These are phyloP conservation scores for Allobates femoralis DNA, from an alignment of 2,797 vertebrate species.

Conservation along the genomic window DNA sequence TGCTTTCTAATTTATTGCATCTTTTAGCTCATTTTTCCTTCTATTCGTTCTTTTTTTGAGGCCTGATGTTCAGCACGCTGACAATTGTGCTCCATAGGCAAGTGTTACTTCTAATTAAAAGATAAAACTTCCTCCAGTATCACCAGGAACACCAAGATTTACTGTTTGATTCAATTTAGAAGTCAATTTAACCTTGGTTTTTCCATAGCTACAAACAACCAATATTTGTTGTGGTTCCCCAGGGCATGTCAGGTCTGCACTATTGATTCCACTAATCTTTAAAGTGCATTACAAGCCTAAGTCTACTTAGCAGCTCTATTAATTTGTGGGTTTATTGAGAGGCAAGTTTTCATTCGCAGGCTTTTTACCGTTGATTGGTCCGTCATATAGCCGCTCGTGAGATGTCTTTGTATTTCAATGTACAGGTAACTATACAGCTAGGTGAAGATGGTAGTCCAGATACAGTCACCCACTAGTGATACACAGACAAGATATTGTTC, in stretches of 20 bases:
- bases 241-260: constrained; percentile 54
- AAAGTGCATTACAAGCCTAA: constrained; percentile 60
- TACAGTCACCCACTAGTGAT: background rate
- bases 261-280: constrained; percentile 61
- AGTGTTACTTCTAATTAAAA: constrained; percentile 6
- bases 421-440: background rate
- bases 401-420: background rate
- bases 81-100: constrained; percentile 45
- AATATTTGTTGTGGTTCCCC: constrained; percentile 61
- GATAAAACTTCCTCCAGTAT: constrained; percentile 18
- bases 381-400: background rate
- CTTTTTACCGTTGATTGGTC: constrained; percentile 35
- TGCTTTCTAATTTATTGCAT: background rate
- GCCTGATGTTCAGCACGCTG: constrained; percentile 27
- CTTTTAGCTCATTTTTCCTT: constrained; percentile 32
- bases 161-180: constrained; percentile 63
- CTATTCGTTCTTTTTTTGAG: background rate
- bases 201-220: constrained; percentile 45
- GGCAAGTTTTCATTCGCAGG: constrained; percentile 14
- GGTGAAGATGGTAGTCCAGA: background rate
- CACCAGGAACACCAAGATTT: constrained; percentile 43
- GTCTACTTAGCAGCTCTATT: constrained; percentile 57
- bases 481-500: background rate
- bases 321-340: constrained; percentile 50
- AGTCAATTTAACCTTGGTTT: constrained; percentile 61